A percentile compares a stretch with the other conserved stretches of the same genome.
Conservation (phyloP, 2,797 vertebrate species). For the Salmo trutta region DNA sequence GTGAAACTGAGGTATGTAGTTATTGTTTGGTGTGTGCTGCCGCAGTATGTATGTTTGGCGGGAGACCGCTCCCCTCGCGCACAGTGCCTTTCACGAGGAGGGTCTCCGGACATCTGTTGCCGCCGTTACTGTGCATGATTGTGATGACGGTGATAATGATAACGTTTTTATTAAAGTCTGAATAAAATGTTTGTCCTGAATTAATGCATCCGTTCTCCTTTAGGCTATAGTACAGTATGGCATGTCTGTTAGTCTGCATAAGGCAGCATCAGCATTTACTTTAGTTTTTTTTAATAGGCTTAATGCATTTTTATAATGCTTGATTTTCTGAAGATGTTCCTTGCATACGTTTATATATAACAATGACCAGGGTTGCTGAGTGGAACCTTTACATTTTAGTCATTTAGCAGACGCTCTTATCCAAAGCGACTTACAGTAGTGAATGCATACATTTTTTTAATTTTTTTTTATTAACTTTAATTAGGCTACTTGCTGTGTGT, state of each 20-base stretch:
- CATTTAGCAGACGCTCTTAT: too few species aligned
- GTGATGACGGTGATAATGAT: constrained; percentile 14
- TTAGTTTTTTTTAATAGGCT: background rate
- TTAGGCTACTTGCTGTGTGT: constrained; percentile 18
- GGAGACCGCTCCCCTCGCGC: background rate
- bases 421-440: too few species aligned
- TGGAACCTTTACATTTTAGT: background rate
- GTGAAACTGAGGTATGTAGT: constrained; percentile 3
- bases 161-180: constrained; percentile 33
- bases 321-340: background rate
- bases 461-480: too few species aligned
- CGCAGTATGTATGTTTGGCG: background rate
- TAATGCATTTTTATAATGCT: background rate
- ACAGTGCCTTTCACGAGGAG: constrained; percentile 32
- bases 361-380: background rate
- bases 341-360: background rate
- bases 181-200: constrained; percentile 20
- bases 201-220: background rate
- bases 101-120: constrained; percentile 15
- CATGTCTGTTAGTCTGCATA: too few species aligned
- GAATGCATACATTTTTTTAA: too few species aligned
- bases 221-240: too few species aligned
- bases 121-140: constrained; percentile 29
- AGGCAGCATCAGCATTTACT: background rate
- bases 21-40: background rate